Evolutionary conservation across 2,888 invertebrate species (phyloP).

Genomic region (Catocala sponsa): DNA sequence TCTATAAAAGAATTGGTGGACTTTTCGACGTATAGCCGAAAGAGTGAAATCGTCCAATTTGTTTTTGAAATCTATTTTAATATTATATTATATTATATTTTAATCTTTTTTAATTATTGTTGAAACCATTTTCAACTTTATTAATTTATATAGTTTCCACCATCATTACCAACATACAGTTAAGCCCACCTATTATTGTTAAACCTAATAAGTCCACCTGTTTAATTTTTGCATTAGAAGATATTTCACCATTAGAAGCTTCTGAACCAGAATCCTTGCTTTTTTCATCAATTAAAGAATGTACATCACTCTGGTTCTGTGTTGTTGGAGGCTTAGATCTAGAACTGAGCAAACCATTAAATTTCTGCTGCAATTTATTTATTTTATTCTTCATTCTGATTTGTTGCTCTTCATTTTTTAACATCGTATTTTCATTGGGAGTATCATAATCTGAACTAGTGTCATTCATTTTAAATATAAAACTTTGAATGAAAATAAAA

Average conservation of each 20-base stretch:
- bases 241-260: slow-evolving; percentile 53
- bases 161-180: no score
- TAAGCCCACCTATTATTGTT: no score
- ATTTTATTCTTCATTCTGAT: slow-evolving; percentile 69
- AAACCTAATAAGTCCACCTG: slow-evolving; percentile 56
- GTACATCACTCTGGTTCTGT: slow-evolving; percentile 25
- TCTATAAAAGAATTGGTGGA: no score
- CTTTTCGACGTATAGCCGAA: no score
- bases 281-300: slow-evolving; percentile 29
- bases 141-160: no score
- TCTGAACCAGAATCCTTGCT: slow-evolving; percentile 39
- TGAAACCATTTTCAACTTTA: no score
- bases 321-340: slow-evolving; percentile 44
- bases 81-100: no score
- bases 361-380: slow-evolving; percentile 72
- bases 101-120: no score
- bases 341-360: slow-evolving; percentile 65
- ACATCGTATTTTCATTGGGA: slow-evolving; percentile 22
- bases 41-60: no score
- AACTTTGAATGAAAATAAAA: no score
- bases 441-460: slow-evolving; percentile 49
- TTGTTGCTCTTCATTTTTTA: slow-evolving; percentile 61
- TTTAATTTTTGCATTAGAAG: slow-evolving; percentile 68
- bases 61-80: no score
- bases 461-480: no score